phyloP scores from a whole-genome alignment of 1,140 invertebrate genomes.

The Euwallacea fornicatus region DNA sequence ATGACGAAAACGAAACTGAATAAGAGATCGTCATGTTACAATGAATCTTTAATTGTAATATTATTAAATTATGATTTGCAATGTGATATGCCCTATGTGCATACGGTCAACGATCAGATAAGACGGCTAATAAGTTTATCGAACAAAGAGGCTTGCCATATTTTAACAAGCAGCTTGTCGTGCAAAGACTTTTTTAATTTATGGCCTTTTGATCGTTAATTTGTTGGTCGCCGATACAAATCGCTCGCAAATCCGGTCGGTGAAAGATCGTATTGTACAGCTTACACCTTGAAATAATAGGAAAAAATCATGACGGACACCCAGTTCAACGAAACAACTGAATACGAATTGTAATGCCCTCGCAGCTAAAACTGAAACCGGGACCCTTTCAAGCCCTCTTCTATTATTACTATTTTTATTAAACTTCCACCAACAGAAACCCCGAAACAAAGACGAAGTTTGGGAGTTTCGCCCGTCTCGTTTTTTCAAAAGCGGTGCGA shows the following conservation, averaged over 20 bases:
- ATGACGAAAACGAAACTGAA: too few species aligned
- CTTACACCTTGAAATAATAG: conserved; percentile 14
- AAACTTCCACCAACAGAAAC: conserved; percentile 12
- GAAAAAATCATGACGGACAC: conserved; percentile 9
- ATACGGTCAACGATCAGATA: too few species aligned
- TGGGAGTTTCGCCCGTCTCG: conserved; percentile 5
- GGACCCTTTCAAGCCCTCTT: conserved; percentile 3
- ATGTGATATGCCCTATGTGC: too few species aligned
- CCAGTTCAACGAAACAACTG: conserved; percentile 2
- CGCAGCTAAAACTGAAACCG: conserved; percentile 8
- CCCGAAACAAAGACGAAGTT: conserved; percentile 8
- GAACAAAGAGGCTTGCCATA: background rate
- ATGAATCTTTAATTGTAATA: too few species aligned
- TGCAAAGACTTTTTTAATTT: background rate
- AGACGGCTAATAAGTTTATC: background rate
- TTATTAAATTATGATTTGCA: too few species aligned
- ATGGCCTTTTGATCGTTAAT: background rate
- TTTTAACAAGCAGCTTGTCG: background rate
- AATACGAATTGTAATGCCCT: conserved; percentile 7
- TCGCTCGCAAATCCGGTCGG: background rate
- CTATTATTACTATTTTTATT: conserved; percentile 15
- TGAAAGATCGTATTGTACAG: conserved; percentile 7
- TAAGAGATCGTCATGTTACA: too few species aligned
- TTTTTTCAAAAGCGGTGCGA: conserved; percentile 3
- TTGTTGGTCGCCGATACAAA: background rate